These are phyloP conservation scores for Brachyptera risi DNA, from an alignment of 2,888 invertebrate species.

Conservation along the genomic window DNA sequence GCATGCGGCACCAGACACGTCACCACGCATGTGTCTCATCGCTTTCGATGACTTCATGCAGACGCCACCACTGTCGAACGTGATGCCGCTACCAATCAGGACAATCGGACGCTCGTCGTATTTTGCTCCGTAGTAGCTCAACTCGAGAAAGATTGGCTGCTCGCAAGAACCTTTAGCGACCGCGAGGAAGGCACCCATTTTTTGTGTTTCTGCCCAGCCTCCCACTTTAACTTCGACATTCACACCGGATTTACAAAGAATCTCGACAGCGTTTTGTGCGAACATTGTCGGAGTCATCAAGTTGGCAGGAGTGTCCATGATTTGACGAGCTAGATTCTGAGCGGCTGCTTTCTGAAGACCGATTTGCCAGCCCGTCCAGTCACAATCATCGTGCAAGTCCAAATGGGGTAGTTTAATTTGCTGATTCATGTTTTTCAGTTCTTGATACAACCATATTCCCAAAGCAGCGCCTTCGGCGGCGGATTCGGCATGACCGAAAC, in stretches of 20 bases:
- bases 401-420: constrained; percentile 46
- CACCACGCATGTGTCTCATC: constrained; percentile 69
- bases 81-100: constrained; percentile 62
- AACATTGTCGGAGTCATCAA: constrained; percentile 73
- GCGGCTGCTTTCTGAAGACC: constrained; percentile 70
- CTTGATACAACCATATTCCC: constrained; percentile 66
- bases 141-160: constrained; percentile 61
- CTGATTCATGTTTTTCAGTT: constrained; percentile 51
- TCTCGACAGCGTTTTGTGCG: constrained; percentile 49
- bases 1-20: constrained; percentile 71
- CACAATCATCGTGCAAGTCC: constrained; percentile 59
- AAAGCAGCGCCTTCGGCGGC: constrained; percentile 74
- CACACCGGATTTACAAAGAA: constrained; percentile 45
- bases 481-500: constrained; percentile 72
- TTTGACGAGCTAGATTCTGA: constrained; percentile 71
- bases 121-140: constrained; percentile 51
- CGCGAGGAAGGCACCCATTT: constrained; percentile 64
- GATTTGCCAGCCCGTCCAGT: constrained; percentile 65
- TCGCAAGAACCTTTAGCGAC: constrained; percentile 60
- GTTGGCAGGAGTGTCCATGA: constrained; percentile 80
- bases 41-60: constrained; percentile 58
- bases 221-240: constrained; percentile 52
- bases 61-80: constrained; percentile 71
- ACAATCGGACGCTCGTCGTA: constrained; percentile 50
- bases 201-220: constrained; percentile 57